Evolutionary conservation across 2,888 invertebrate genomes (phyloP).

Genomic region (Cryptocheilus praepositus): DNA sequence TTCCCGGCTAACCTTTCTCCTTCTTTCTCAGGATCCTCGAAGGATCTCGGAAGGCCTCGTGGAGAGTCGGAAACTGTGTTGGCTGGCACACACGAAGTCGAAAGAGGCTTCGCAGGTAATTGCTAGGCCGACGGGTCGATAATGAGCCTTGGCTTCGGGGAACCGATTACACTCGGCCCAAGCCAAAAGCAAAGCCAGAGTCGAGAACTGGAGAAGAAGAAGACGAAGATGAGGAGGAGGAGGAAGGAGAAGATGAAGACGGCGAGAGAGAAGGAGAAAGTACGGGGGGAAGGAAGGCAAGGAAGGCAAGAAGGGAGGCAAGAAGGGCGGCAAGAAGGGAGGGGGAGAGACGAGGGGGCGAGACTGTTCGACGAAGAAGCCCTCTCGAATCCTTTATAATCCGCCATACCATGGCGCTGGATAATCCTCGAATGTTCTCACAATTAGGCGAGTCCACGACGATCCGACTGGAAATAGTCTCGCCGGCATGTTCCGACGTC

Average conservation of each 20-base stretch:
- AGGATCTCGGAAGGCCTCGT: conserved; percentile 52
- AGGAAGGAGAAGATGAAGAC: conserved; percentile 37
- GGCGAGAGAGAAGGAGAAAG: conserved; percentile 27
- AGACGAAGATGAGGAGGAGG: conserved; percentile 25
- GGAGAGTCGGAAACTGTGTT: conserved; percentile 62
- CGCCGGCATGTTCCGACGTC: no score
- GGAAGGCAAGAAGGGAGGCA: conserved; percentile 24
- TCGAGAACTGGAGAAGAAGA: conserved; percentile 34
- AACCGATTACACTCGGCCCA: conserved; percentile 74
- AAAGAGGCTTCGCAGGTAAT: conserved; percentile 73
- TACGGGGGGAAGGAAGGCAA: conserved; percentile 21
- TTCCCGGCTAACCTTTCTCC: conserved; percentile 12
- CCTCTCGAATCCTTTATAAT: conserved; percentile 28
- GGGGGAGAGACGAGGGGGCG: conserved; percentile 28
- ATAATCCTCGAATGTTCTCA: conserved; percentile 28
- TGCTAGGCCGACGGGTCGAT: conserved; percentile 75
- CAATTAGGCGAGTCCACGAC: conserved; percentile 28
- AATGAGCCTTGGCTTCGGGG: conserved; percentile 75
- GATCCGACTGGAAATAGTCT: neutral
- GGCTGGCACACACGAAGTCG: conserved; percentile 69
- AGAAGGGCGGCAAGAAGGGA: conserved; percentile 14
- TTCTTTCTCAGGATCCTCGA: conserved; percentile 29
- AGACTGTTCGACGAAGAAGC: conserved; percentile 20
- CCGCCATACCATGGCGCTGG: conserved; percentile 12
- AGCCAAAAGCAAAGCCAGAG: conserved; percentile 68